These are phyloP conservation scores for Actinemys pallida DNA, from an alignment of 2,113 vertebrate species.

Conservation along the genomic window DNA sequence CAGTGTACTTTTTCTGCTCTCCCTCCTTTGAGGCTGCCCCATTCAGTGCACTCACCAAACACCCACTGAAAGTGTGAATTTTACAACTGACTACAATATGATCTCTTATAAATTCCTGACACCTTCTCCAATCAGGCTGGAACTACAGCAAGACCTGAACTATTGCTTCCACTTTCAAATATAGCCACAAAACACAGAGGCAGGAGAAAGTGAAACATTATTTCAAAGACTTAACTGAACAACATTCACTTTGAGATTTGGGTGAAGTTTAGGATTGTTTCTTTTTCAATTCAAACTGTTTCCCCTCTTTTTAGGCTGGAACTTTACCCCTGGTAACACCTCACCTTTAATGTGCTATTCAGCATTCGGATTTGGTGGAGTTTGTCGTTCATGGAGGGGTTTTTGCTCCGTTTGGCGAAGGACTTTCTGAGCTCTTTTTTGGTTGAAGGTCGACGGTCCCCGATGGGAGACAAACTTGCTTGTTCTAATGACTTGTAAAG, in stretches of 20 bases:
- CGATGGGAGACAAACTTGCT: conserved; percentile 93
- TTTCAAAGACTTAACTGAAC: neutral
- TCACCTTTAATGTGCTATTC: conserved; percentile 97
- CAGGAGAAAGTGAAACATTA: conserved; percentile 10
- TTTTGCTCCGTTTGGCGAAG: conserved; percentile 95
- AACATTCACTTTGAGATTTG: conserved; percentile 15
- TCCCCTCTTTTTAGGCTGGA: neutral
- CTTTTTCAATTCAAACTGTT: neutral
- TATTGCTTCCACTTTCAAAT: conserved; percentile 34
- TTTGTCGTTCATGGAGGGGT: conserved; percentile 92
- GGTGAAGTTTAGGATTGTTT: neutral
- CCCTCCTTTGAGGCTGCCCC: conserved; percentile 1
- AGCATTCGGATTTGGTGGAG: conserved; percentile 92
- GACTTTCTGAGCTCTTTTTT: conserved; percentile 94
- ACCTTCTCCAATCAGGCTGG: conserved; percentile 29
- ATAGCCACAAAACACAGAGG: neutral
- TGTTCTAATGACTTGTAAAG: conserved; percentile 94
- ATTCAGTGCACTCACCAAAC: neutral
- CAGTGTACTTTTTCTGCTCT: neutral
- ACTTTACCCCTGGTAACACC: neutral
- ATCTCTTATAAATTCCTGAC: conserved; percentile 41
- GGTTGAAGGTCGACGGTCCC: conserved; percentile 91
- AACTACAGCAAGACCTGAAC: conserved; percentile 39
- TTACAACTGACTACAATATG: conserved; percentile 19
- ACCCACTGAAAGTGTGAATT: neutral